These are phyloP conservation scores for Hydrotaea cyrtoneurina DNA, from an alignment of 2,888 invertebrate species.

Conservation along the genomic window DNA sequence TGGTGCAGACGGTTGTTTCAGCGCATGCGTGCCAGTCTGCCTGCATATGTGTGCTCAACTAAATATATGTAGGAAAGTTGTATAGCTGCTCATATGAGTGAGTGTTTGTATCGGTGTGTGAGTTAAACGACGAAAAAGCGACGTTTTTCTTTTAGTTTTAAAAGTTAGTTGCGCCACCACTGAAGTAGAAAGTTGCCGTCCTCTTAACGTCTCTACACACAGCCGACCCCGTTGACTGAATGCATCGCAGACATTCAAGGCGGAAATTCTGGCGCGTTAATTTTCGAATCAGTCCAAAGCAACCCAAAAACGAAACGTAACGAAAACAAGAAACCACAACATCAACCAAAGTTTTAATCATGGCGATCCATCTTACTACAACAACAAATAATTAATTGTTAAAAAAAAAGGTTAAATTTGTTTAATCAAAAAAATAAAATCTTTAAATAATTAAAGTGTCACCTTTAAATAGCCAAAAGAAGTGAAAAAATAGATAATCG, in stretches of 20 bases:
- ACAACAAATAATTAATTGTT: slow-evolving; percentile 18
- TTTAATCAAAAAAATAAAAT: neutral
- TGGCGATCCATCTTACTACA: neutral
- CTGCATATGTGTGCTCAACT: neutral
- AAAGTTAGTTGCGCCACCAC: slow-evolving; percentile 58
- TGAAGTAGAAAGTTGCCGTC: slow-evolving; percentile 68
- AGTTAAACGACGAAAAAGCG: slow-evolving; percentile 19
- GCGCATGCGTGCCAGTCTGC: slow-evolving; percentile 33
- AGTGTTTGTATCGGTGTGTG: neutral
- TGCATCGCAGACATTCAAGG: slow-evolving; percentile 51
- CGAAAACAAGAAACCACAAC: slow-evolving; percentile 15
- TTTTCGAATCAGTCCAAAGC: slow-evolving; percentile 38
- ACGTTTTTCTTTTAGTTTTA: slow-evolving; percentile 30
- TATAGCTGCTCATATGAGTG: neutral
- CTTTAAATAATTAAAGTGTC: slow-evolving; percentile 20
- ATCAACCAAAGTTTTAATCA: neutral
- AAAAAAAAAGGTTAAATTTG: no score
- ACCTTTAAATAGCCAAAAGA: slow-evolving; percentile 33
- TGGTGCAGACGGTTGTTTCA: slow-evolving; percentile 7
- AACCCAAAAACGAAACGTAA: slow-evolving; percentile 13
- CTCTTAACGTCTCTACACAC: slow-evolving; percentile 18
- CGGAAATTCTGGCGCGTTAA: slow-evolving; percentile 64
- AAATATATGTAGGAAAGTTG: slow-evolving; percentile 1
- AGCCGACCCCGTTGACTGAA: slow-evolving; percentile 12
- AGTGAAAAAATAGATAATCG: neutral